Evolutionary conservation across 2,797 vertebrate species (phyloP), one percentile per base, ranked within the genome.

Genomic region (Xyrichtys novacula): DNA sequence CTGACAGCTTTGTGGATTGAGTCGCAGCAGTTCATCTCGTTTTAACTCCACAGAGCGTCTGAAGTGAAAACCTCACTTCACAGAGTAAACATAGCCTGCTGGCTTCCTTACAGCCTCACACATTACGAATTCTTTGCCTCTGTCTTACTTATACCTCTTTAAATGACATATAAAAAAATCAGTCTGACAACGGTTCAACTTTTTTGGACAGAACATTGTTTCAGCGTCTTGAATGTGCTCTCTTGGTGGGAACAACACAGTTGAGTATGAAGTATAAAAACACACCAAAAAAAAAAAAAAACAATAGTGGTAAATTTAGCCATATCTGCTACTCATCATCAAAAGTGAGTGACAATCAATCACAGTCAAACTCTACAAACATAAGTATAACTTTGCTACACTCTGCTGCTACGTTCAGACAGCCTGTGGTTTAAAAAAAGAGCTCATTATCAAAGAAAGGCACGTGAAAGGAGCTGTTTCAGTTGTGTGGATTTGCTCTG

Each of bases 371-470:
- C 43, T 77, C 71, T 66, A 85, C 65, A 68, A 67, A 80, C 56
- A 50, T 77, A 74, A 78, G 53, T 69, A 76, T 64, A 82, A 25
- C 25, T 20, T 22, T 47, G 49, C 79, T 83, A 75, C 3, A 7
- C 39, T 65, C 12, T 11, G 44, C 53, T 58, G 20, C 71, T 80
- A 79, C 16, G 14, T 69, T 73, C 76, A 55, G 46, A 67, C 67
- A 62, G 66, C 48, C 22, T 54, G 65, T 53, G 75, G 64, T 60
- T 69, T 19, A 60, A 63, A 67, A 71, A 71, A 71, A 70, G 6
- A 20, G 50, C 34, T 65, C 16, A 47, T 82, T 60, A 76, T 79
- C 63, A 65, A 90, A 84, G 42, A 89, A 94, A 92, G 90, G 91
- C 91, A 93, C 91, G 29, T 89, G 78, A 72, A 74, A 85, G 57